Evolutionary conservation across 2,113 vertebrate species (phyloP), one percentile per base, ranked within the genome.

Genomic region (Pangasianodon gigas): DNA sequence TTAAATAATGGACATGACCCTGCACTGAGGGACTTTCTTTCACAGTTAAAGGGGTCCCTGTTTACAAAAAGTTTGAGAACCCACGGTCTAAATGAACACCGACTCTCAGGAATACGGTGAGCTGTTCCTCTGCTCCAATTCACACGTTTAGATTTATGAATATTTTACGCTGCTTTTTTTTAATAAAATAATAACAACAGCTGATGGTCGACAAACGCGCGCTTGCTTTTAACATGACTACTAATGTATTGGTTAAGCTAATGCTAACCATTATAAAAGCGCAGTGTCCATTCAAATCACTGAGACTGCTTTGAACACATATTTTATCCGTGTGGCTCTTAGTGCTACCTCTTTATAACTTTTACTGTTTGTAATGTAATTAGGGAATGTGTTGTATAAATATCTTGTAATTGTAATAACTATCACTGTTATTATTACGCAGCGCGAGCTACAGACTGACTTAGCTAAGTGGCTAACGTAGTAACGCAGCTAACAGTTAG

Each of bases 181-280:
- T n/a, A n/a, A n/a, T 10, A 24, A 9, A 2, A 60, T 2, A 41
- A 83, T 8, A 58, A 58, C 2, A 58, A 18, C 0, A 83, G 7
- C 51, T 24, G 16, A 14, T 56, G n/a, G 8, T 41, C 1, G 1
- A 16, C 1, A 24, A n/a, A 0, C 9, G 19, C 10, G 19, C 32
- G 44, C 32, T 5, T 26, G 37, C 56, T 24, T 84, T 44, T 1
- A 37, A 82, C 32, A 32, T 14, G 56, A 24, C 56, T 62, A 10
- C 21, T 26, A 60, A 26, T 10, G 56, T 11, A 6, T 6, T 21
- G 81, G 82, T 11, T 84, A 84, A 62, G 82, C 56, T 62, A 84
- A 62, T 84, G 82, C 82, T 84, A 84, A 62, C 82, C 51, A 6
- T 41, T 26, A 44, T 62, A 62, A 84, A 84, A 62, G 56, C 56